Evolutionary conservation across 2,113 vertebrate genomes (phyloP).

Genomic region (Athene noctua): DNA sequence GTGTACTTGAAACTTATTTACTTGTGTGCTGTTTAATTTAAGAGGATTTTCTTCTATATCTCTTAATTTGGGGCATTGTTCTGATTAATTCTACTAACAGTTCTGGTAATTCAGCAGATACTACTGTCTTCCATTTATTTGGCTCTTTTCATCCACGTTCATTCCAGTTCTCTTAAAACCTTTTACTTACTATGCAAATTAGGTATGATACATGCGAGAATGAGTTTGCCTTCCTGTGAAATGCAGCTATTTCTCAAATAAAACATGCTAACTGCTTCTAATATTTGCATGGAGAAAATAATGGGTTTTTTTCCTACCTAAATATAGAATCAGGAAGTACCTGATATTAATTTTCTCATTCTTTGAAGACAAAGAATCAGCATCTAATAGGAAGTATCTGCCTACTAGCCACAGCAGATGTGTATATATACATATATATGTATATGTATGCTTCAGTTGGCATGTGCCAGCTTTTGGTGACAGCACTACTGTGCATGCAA

Average conservation of each 20-base stretch:
- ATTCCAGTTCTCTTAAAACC: neutral
- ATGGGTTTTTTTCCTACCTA: neutral
- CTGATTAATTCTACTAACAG: neutral
- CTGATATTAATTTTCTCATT: neutral
- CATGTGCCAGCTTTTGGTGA: neutral
- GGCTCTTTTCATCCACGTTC: neutral
- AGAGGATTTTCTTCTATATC: conserved; percentile 24
- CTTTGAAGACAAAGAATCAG: neutral
- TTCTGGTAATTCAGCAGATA: neutral
- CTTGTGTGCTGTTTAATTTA: conserved; percentile 21
- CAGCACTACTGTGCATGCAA: neutral
- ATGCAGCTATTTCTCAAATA: conserved; percentile 5
- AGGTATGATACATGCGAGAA: neutral
- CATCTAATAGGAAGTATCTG: neutral
- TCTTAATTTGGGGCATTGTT: conserved; percentile 4
- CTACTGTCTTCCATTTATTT: neutral
- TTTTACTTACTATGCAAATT: neutral
- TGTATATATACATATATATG: accelerated
- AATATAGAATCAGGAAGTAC: neutral
- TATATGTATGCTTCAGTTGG: neutral
- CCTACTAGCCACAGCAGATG: neutral
- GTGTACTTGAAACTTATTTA: neutral
- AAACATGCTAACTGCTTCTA: neutral
- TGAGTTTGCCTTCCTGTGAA: neutral
- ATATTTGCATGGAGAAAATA: neutral